Conservation (phyloP, 2,113 vertebrate species). For the Aptenodytes patagonicus region DNA sequence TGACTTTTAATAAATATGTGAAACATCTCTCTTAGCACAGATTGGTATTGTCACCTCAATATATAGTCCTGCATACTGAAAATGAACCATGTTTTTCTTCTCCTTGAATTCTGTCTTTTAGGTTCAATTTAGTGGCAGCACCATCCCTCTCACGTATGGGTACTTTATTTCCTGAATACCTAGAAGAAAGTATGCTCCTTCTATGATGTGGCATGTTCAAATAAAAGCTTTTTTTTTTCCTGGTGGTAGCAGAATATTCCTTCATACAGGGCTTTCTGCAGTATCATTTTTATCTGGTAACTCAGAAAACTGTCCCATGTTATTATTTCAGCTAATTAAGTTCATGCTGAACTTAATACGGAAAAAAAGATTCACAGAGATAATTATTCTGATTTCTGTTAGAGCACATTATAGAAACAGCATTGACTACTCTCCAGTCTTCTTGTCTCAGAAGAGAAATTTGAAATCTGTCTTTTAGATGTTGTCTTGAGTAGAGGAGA, state of each 20-base stretch:
- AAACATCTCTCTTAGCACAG: conserved; percentile 56
- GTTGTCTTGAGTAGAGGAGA: not conserved
- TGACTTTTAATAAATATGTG: conserved; percentile 58
- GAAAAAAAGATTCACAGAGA: not conserved
- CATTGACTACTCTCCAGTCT: not conserved
- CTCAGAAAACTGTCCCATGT: not conserved
- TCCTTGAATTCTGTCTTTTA: conserved; percentile 6
- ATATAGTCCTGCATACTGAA: conserved; percentile 16
- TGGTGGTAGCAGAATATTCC: not conserved
- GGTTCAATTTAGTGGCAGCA: conserved; percentile 12
- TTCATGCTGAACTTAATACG: not conserved
- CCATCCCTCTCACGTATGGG: not conserved
- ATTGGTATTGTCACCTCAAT: conserved; percentile 47
- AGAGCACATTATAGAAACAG: not conserved
- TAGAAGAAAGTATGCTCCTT: not conserved
- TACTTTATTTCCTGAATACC: conserved; percentile 16
- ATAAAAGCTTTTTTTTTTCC: not conserved
- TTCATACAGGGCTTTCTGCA: not conserved
- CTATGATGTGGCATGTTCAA: not conserved
- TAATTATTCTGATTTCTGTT: not conserved
- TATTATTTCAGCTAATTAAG: not conserved
- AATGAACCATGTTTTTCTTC: not conserved
- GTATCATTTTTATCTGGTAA: not conserved
- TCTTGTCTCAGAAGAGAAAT: not conserved
- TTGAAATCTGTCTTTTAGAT: not conserved